Base-by-base conservation (phyloP, 1,140 invertebrate genomes). In the Sarcophaga peregrina region DNA sequence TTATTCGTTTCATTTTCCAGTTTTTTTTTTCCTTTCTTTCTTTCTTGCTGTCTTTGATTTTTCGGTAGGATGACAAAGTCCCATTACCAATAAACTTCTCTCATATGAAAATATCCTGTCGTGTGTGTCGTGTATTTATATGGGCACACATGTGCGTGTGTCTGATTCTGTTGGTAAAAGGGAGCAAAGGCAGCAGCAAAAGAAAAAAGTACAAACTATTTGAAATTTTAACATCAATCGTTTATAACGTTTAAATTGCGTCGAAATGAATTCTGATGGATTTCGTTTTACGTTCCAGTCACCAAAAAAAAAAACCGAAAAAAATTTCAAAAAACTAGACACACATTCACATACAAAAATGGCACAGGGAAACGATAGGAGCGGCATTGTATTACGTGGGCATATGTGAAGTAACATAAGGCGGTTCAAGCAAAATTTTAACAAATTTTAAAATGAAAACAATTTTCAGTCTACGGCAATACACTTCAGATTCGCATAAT, bases 251-350 rank as follows among this genome's bases (percentile, higher is more conserved):
- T 78, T 78, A 78, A 78, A 78, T 68, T 78, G 75, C 48, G 75
- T 78, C 17, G 48, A 78, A 78, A 78, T 78, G 48, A 50, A 78
- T 78, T 78, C 17, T 78, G 75, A 52, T 78, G 47, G 47, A 78
- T 78, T 78, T 78, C 75, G 47, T 52, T 78, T 78, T 78, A 52
- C 46, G 47, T 78, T 52, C 11, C 17, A 68, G 15, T 37, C 25
- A 37, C 17, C 20, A 20, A 17, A 74, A 68, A 15, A 4, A 20
- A 1, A 68, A 75, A n/a, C n/a, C 37, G 9, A 17, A n/a, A 50
- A 6, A 17, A 72, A 72, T 8, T n/a, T 20, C 2, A 54, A 54
- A 54, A 11, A 3, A 1, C 1, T 9, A 72, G 62, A 10, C 62
- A 72, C 20, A 72, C 62, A 17, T 25, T 3, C n/a, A 72, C 20